Evolutionary conservation across 2,888 invertebrate genomes (phyloP), one percentile per base, ranked within the genome.

Genomic region (Meandrusa payeni): DNA sequence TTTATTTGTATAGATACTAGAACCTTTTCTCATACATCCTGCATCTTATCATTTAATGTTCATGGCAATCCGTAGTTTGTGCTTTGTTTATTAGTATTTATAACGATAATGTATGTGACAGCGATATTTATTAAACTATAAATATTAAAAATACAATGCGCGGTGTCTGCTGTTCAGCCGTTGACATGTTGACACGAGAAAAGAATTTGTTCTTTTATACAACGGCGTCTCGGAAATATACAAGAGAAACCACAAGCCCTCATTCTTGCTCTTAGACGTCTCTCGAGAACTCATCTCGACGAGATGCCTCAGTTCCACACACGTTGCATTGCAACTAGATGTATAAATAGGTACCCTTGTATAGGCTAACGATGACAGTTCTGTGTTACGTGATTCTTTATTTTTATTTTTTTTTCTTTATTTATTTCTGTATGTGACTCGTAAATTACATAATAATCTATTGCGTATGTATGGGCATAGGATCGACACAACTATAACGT

Each of bases 91-190:
- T 17, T 17, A 3, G 17, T 17, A 17, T 17, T n/a, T n/a, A n/a
- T 22, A 6, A 31, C 5, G 9, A 15, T 9, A 9, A 29, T n/a
- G n/a, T n/a, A n/a, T n/a, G n/a, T n/a, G n/a, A n/a, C n/a, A n/a
- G n/a, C n/a, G n/a, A n/a, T n/a, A n/a, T n/a, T n/a, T n/a, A n/a
- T n/a, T n/a, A n/a, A n/a, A 17, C 17, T 64, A 66, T 53, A 52
- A 62, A 57, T 50, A 69, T 61, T 64, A 57, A 63, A 54, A 55
- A 51, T 41, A 55, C 46, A 51, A 61, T 59, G 62, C 61, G 52
- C 61, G 62, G 64, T n/a, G 26, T 7, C 24, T 7, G 26, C 13
- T 12, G 6, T 11, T 23, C n/a, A 11, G 7, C 22, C 23, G 23
- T 4, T 19, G 24, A 26, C 40, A 20, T 32, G 32, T 34, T 41